Evolutionary conservation across 1,140 invertebrate species (phyloP), one percentile per base, ranked within the genome.

Genomic region (Plodia interpunctella): DNA sequence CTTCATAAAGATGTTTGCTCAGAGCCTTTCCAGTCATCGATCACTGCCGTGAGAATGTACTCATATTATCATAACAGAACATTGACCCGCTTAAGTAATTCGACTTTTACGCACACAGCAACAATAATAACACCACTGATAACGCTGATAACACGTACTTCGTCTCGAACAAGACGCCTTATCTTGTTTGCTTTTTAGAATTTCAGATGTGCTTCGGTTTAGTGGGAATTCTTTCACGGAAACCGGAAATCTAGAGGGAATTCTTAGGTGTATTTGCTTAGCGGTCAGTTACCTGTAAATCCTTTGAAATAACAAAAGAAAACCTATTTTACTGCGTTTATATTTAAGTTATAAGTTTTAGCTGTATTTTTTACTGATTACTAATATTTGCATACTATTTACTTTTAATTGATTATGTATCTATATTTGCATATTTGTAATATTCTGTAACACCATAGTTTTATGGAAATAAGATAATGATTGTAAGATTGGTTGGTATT

Each of bases 1-100:
- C 13, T 44, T 44, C 38, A 44, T 44, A 44, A 35, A 72, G 66
- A 76, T 86, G 83, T 87, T 88, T 86, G 78, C 73, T 83, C 67
- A 81, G 69, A 65, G 80, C 9, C 80, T 85, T 79, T 70, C 70
- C 65, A 73, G 72, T 76, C 77, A 88, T 88, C 86, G 78, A 87
- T 88, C 86, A 88, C 70, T 80, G 86, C 86, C 86, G 74, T 66
- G 56, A 67, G 67, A 74, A 73, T 76, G 62, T 79, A 58, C 44
- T 60, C 63, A 6, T 72, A 80, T 87, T 85, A 84, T 87, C 75
- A 84, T 68, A 65, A 60, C 60, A 69, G 81, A 70, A 69, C 83
- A 60, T 82, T 87, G 83, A 86, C 80, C 82, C 78, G 71, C 68
- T 79, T 81, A 44, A 67, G 60, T 30, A 51, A 50, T 57, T 55